These are phyloP conservation scores for Hesperia comma DNA, from an alignment of 2,888 invertebrate genomes.

Conservation along the genomic window DNA sequence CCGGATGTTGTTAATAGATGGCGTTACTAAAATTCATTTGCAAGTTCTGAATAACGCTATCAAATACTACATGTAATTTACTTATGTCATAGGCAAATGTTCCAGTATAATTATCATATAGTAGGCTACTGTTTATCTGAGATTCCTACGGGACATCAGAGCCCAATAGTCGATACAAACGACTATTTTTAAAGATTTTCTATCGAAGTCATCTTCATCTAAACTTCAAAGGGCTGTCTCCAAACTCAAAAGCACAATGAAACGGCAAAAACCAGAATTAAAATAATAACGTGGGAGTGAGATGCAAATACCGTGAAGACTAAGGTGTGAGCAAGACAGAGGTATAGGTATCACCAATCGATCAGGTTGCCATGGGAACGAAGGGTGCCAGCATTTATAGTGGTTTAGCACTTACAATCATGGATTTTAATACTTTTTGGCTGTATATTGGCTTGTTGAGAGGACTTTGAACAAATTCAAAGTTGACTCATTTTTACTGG, in stretches of 20 bases:
- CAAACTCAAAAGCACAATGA: not conserved
- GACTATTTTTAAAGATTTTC: not conserved
- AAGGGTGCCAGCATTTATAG: slow-evolving; percentile 27
- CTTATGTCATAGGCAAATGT: no score
- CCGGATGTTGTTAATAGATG: no score
- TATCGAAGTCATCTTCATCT: not conserved
- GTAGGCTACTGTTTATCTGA: no score
- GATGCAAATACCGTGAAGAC: not conserved
- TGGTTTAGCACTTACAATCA: slow-evolving; percentile 4
- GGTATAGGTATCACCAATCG: slow-evolving; percentile 63
- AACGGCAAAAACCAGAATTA: not conserved
- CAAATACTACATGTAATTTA: no score
- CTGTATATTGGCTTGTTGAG: not conserved
- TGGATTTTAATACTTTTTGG: slow-evolving; percentile 1
- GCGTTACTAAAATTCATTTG: no score
- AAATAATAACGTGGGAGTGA: not conserved
- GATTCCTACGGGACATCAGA: no score
- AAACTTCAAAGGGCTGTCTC: not conserved
- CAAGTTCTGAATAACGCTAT: no score
- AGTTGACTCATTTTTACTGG: no score
- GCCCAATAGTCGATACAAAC: no score
- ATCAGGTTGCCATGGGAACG: slow-evolving; percentile 68
- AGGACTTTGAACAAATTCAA: no score
- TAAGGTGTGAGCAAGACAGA: slow-evolving; percentile 34
- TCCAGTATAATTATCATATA: no score